Evolutionary conservation across 1,140 invertebrate genomes (phyloP), one percentile per base, ranked within the genome.

Genomic region (Piezodorus guildinii): DNA sequence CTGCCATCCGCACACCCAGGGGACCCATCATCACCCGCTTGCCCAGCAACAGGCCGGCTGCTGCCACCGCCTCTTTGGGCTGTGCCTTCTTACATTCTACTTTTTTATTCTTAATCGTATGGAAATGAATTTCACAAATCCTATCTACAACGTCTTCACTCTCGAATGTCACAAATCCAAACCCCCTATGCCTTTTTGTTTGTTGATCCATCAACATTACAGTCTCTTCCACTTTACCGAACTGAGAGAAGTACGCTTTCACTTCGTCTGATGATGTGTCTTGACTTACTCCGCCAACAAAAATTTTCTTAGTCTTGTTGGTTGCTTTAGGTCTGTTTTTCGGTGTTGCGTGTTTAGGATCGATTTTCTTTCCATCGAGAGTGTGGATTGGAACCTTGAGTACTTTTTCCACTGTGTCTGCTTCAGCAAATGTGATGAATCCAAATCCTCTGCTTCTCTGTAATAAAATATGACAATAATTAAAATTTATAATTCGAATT

Each of bases 141-240:
- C 88, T 82, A 73, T 93, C 91, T 3, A 93, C 88, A 0, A 91
- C 88, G 71, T 94, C 90, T 74, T 94, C 90, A 68, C 86, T 89
- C 73, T 93, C 90, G 77, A 94, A 94, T 5, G 90, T 94, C 17
- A 94, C 90, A 75, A 94, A 94, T 14, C 91, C 91, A 74, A 94
- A 93, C 60, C 90, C 91, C 56, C 90, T 81, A 73, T 93, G 90
- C 45, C 90, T 83, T 72, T 92, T 93, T 10, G 91, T 94, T 75
- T 93, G 90, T 75, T 94, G 90, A 74, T 94, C 91, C 90, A 94
- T 94, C 68, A 94, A 80, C 90, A 94, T 93, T 14, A 94, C 90
- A 17, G 90, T 90, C 73, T 94, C 91, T 73, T 92, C 90, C 21
- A 92, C 90, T 74, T 90, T 90, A 15, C 91, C 91, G 73, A 92